A percentile compares a stretch with the other conserved stretches of the same genome.
phyloP scores from a whole-genome alignment of 2,113 vertebrate genomes.

The Micromys minutus region DNA sequence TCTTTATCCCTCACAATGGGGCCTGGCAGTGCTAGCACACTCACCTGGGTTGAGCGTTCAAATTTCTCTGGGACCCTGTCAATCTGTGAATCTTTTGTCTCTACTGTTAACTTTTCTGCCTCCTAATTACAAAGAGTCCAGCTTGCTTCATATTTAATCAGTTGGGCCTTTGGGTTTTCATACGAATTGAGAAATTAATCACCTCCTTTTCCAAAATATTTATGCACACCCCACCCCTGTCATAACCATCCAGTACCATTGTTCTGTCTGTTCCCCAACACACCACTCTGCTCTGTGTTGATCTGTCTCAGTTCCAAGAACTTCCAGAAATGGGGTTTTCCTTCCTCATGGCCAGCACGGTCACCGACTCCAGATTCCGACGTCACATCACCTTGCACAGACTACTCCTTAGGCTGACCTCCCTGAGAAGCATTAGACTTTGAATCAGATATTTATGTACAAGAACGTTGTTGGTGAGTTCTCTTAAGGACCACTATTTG shows the following conservation, averaged over 20 bases:
- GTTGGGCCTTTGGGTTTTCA: conserved; percentile 25
- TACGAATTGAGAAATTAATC: conserved; percentile 32
- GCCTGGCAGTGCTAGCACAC: not conserved
- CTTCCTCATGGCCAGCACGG: not conserved
- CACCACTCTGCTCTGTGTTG: not conserved
- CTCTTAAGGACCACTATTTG: not conserved
- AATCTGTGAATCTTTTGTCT: not conserved
- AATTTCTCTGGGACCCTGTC: not conserved
- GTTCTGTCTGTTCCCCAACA: not conserved
- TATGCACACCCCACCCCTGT: not conserved
- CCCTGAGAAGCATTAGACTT: not conserved
- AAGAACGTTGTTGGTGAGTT: not conserved
- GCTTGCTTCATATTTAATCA: not conserved
- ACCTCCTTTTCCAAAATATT: conserved; percentile 24
- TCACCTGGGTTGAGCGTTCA: not conserved
- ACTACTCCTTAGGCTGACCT: not conserved
- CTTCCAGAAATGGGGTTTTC: not conserved
- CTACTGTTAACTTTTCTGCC: not conserved
- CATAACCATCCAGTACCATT: not conserved
- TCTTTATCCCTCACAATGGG: not conserved
- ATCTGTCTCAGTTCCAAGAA: not conserved
- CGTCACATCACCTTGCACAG: not conserved
- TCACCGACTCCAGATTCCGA: not conserved
- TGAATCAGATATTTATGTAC: not conserved
- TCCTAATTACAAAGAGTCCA: not conserved